Conservation (phyloP, 2,888 invertebrate genomes). For the Habrosyne pyritoides region DNA sequence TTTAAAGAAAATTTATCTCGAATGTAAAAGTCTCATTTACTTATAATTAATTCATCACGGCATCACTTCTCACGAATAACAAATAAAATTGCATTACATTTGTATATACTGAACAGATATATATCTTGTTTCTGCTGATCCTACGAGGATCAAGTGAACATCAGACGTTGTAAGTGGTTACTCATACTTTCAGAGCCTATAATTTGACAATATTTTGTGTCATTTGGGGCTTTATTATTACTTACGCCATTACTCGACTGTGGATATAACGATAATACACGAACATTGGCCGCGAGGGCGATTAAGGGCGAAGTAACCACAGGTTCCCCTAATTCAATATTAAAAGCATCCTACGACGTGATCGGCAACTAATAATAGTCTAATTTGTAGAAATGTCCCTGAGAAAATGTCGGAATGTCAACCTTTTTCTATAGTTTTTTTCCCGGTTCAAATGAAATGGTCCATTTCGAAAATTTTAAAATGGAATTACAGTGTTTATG, state of each 20-base stretch:
- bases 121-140: constrained; percentile 46
- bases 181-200: constrained; percentile 81
- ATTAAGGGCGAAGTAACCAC: constrained; percentile 80
- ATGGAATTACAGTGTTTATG: constrained; percentile 61
- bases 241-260: constrained; percentile 79
- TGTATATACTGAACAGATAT: background rate
- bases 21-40: background rate
- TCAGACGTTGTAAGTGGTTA: constrained; percentile 79
- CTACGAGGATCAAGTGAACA: constrained; percentile 72
- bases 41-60: background rate
- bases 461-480: constrained; percentile 55
- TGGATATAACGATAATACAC: constrained; percentile 80
- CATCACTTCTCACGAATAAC: background rate
- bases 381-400: constrained; percentile 82
- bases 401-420: constrained; percentile 82
- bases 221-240: constrained; percentile 82
- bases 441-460: constrained; percentile 62
- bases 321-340: constrained; percentile 83
- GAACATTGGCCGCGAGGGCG: constrained; percentile 69
- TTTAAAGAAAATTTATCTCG: no score
- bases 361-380: constrained; percentile 82
- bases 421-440: constrained; percentile 66
- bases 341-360: constrained; percentile 82
- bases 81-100: background rate
- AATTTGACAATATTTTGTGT: constrained; percentile 84